A percentile compares a stretch with the other conserved stretches of the same genome.
phyloP scores from a whole-genome alignment of 92 coral and sea anemone genomes.

The Pocillopora meandrina region DNA sequence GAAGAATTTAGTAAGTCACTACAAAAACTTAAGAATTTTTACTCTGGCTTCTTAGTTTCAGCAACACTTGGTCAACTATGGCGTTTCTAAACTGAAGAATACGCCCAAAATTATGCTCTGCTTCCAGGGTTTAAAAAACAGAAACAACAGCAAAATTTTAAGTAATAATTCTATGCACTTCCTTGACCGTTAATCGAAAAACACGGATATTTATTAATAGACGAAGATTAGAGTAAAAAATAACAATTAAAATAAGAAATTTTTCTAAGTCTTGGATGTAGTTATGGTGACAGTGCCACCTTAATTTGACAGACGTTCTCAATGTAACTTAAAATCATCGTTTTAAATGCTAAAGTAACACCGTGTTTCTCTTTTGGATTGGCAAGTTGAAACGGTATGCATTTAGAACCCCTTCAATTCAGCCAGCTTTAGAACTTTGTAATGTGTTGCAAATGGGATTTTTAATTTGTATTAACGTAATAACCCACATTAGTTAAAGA shows the following conservation, averaged over 20 bases:
- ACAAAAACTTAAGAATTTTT: no score
- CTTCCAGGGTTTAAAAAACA: no score
- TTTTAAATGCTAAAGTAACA: background rate
- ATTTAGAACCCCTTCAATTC: background rate
- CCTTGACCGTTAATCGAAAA: constrained; percentile 18
- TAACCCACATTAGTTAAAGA: background rate
- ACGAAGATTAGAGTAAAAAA: background rate
- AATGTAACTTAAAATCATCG: background rate
- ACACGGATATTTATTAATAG: background rate
- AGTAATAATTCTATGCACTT: no score
- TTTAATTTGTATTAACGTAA: background rate
- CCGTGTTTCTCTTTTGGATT: background rate
- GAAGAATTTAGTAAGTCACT: no score
- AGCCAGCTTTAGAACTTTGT: background rate
- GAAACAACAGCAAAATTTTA: no score
- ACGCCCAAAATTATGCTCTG: no score
- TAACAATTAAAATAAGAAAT: background rate
- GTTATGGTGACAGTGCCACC: constrained; percentile 4
- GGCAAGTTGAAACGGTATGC: background rate
- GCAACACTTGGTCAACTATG: no score
- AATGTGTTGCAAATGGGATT: background rate
- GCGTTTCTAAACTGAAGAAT: no score
- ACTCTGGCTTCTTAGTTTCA: no score
- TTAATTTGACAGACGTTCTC: background rate
- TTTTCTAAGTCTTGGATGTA: background rate